Conservation (phyloP, 2,888 invertebrate genomes). For the Drosophila birchii region DNA sequence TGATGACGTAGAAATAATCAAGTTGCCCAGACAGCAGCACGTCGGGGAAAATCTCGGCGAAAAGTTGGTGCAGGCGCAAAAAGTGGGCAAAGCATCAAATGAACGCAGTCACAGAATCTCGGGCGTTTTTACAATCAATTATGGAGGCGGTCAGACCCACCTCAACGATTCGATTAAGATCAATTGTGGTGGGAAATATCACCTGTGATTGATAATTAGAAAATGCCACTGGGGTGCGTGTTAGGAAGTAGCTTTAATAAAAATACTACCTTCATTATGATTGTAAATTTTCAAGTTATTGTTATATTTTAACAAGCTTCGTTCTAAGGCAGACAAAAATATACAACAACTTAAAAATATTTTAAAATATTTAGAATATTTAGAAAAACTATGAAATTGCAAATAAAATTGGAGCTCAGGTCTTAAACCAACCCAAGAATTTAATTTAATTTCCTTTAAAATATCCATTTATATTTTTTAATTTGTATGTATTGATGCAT, state of each 20-base stretch:
- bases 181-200: conserved; percentile 29
- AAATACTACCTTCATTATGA: not conserved
- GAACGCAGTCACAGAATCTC: conserved; percentile 7
- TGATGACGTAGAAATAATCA: conserved; percentile 16
- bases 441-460: too few relatives aligned
- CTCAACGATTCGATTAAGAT: conserved; percentile 2
- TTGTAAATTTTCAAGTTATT: not conserved
- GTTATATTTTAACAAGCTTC: not conserved
- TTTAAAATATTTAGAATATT: not conserved
- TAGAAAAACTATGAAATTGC: too few relatives aligned
- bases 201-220: conserved; percentile 3
- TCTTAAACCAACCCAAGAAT: too few relatives aligned
- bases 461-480: too few relatives aligned
- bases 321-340: not conserved
- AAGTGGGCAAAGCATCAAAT: conserved; percentile 29
- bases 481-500: too few relatives aligned
- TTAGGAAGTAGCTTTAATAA: not conserved
- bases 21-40: conserved; percentile 4
- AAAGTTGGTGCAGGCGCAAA: conserved; percentile 9
- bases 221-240: conserved; percentile 9
- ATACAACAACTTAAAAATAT: not conserved
- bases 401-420: too few relatives aligned
- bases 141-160: conserved; percentile 9
- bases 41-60: conserved; percentile 52
- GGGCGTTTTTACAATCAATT: conserved; percentile 31